Conservation (phyloP, 2,888 invertebrate species). For the Cactoblastis cactorum region DNA sequence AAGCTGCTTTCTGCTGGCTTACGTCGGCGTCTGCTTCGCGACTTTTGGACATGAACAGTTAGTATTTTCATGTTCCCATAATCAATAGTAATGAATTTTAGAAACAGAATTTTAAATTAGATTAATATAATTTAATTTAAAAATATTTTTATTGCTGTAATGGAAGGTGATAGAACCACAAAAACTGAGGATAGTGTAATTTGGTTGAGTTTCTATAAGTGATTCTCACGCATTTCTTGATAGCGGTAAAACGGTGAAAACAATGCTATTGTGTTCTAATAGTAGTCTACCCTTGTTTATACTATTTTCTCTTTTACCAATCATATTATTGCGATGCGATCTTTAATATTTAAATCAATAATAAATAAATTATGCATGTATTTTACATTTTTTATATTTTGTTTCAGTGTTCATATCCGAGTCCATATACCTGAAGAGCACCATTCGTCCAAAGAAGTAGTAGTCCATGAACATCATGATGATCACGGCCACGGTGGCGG, state of each 20-base stretch:
- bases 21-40: slow-evolving; percentile 68
- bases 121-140: no score
- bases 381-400: slow-evolving; percentile 21
- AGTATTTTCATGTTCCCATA: slow-evolving; percentile 51
- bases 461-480: slow-evolving; percentile 61
- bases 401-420: slow-evolving; percentile 78
- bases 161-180: slow-evolving; percentile 42
- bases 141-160: slow-evolving; percentile 18
- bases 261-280: slow-evolving; percentile 57
- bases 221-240: slow-evolving; percentile 66
- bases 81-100: no score
- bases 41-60: slow-evolving; percentile 76
- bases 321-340: slow-evolving; percentile 54
- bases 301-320: slow-evolving; percentile 52
- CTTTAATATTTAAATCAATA: slow-evolving; percentile 25
- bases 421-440: slow-evolving; percentile 76
- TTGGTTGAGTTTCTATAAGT: slow-evolving; percentile 63
- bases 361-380: slow-evolving; percentile 19
- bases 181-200: slow-evolving; percentile 54
- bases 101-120: no score
- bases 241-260: slow-evolving; percentile 71
- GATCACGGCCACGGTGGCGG: slow-evolving; percentile 44
- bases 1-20: slow-evolving; percentile 65
- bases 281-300: slow-evolving; percentile 37
- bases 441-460: slow-evolving; percentile 66